Evolutionary conservation across 2,113 vertebrate genomes (phyloP).

Genomic region (Hylia prasina): DNA sequence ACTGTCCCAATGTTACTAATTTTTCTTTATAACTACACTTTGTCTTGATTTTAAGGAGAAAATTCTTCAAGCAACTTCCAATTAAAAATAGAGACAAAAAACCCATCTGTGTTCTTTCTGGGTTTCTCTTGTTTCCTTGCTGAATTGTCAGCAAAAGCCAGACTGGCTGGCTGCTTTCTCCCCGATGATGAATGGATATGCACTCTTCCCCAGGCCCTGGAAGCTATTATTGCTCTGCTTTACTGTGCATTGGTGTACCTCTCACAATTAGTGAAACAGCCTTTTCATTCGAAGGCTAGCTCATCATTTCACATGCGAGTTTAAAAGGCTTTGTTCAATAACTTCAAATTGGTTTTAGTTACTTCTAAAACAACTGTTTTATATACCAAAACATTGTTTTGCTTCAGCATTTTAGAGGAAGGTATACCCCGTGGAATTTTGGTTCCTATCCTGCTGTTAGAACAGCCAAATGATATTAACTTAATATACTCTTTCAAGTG

Average conservation of each 20-base stretch:
- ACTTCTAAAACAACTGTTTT: background rate
- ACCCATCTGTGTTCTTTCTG: background rate
- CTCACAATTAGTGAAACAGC: background rate
- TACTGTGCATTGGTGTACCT: background rate
- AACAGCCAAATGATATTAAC: background rate
- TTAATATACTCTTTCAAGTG: background rate
- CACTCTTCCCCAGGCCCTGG: background rate
- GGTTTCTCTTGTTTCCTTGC: background rate
- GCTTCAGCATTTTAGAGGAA: background rate
- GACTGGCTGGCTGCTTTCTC: slow-evolving; percentile 48
- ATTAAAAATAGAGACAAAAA: background rate
- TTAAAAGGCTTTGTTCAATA: background rate
- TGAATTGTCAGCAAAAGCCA: background rate
- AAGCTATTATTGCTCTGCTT: slow-evolving; percentile 1
- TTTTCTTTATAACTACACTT: background rate
- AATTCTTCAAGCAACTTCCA: background rate
- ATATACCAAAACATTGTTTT: background rate
- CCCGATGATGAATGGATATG: background rate
- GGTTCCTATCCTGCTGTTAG: background rate
- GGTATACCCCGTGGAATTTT: background rate
- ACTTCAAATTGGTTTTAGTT: background rate
- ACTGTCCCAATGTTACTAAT: background rate
- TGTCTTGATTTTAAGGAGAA: background rate
- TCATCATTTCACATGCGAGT: background rate
- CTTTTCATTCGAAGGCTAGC: background rate